Base-by-base conservation (phyloP, 2,888 invertebrate species). In the Mongoloraphidia duomilia region DNA sequence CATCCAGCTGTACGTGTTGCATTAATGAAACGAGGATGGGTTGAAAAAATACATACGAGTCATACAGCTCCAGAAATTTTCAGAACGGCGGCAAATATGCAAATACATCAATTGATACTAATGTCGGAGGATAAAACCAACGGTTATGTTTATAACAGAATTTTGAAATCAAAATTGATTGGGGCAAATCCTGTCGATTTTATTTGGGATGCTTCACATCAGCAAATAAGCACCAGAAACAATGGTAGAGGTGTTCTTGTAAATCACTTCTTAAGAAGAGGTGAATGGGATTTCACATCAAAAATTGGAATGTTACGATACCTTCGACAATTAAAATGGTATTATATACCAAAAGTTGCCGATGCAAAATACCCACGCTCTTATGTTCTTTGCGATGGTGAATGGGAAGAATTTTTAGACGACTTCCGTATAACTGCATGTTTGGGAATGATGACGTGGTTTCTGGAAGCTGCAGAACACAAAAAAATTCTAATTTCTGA, bases 371-470 rank as follows among this genome's bases (percentile, higher is more conserved):
- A 77, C 60, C 90, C 90, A 0, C 75, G 89, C 5, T 80, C 83
- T 47, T 86, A 84, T 61, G 74, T 76, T 56, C 71, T 80, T 45
- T 70, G 67, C 42, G 74, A 78, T 55, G 73, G 74, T 17, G 80
- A 80, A 56, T 63, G 72, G 41, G 71, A 73, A 47, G 73, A 71
- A 26, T 83, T 84, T 60, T 63, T 75, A 49, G 75, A 76, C 55
- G 90, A 92, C 63, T 93, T 80, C 62, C 78, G 82, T 60, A 69
- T 82, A 47, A 89, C 88, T 3, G 84, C 88, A 3, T 86, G 88
- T 55, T 77, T 83, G 45, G 81, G 82, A 54, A 67, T 91, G 47
- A 64, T 92, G 38, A 82, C 82, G 60, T 84, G 76, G 69, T 69
- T 78, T 44, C 66, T 71, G 2, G 56, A 57, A n/a, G 56, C 59